Percentiles rank a stretch among this genome's conserved stretches.
Conservation (phyloP, 2,888 invertebrate species). For the Trichopria drosophilae region DNA sequence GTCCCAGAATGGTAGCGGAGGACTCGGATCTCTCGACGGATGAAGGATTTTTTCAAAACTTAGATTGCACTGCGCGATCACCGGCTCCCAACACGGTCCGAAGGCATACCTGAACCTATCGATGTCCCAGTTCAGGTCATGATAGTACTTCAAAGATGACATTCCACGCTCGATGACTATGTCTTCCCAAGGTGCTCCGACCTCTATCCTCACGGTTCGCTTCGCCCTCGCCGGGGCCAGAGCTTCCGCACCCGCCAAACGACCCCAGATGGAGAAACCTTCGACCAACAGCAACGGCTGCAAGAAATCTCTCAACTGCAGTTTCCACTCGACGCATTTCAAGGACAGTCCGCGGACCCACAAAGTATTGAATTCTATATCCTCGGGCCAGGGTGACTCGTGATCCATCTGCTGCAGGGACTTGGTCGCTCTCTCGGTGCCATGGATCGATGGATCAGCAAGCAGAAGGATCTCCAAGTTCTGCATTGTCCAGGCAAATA, state of each 20-base stretch:
- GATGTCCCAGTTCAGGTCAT: slow-evolving; percentile 94
- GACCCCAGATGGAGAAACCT: slow-evolving; percentile 85
- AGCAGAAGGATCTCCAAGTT: slow-evolving; percentile 73
- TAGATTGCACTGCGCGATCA: slow-evolving; percentile 85
- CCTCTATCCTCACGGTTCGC: slow-evolving; percentile 75
- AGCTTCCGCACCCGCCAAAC: slow-evolving; percentile 88
- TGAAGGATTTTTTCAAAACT: slow-evolving; percentile 85
- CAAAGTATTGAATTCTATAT: slow-evolving; percentile 84
- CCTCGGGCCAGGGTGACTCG: slow-evolving; percentile 91
- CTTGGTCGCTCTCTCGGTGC: slow-evolving; percentile 72
- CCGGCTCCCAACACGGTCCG: slow-evolving; percentile 99
- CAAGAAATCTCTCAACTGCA: slow-evolving; percentile 91
- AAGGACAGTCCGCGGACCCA: slow-evolving; percentile 90
- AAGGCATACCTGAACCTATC: slow-evolving; percentile 90
- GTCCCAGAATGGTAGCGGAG: slow-evolving; percentile 95
- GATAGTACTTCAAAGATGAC: slow-evolving; percentile 95
- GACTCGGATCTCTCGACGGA: slow-evolving; percentile 90
- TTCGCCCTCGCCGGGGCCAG: slow-evolving; percentile 76
- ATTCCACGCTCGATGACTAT: slow-evolving; percentile 85
- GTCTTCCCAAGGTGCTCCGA: slow-evolving; percentile 84
- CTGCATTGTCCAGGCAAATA: slow-evolving; percentile 86
- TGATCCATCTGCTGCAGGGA: slow-evolving; percentile 81
- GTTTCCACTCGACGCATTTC: slow-evolving; percentile 82
- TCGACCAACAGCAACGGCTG: slow-evolving; percentile 86
- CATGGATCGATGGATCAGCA: slow-evolving; percentile 86